phyloP scores from a whole-genome alignment of 1,140 invertebrate genomes.

The Drosophila lowei region DNA sequence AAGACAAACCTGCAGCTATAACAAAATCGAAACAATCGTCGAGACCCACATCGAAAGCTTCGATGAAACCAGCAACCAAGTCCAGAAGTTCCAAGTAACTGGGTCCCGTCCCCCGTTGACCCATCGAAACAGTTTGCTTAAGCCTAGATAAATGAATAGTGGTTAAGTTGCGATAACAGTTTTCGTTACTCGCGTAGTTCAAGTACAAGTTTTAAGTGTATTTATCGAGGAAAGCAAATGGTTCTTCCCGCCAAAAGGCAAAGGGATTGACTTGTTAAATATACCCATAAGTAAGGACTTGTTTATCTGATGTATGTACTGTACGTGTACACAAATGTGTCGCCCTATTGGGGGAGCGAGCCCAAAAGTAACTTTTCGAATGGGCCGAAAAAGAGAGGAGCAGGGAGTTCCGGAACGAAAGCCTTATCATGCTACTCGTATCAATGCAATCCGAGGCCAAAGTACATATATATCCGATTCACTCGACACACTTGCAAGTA shows the following conservation, averaged over 20 bases:
- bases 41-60: conserved; percentile 8
- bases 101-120: conserved; percentile 41
- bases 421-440: too few species aligned
- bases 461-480: conserved; percentile 17
- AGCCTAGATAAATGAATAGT: conserved; percentile 38
- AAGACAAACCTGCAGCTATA: conserved; percentile 21
- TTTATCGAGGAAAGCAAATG: conserved; percentile 9
- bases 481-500: conserved; percentile 36
- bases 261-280: too few species aligned
- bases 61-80: conserved; percentile 23
- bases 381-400: too few species aligned
- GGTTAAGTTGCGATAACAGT: conserved; percentile 52
- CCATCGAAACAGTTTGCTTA: conserved; percentile 27
- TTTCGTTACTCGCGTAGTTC: conserved; percentile 14
- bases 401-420: too few species aligned
- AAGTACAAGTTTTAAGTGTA: conserved; percentile 32
- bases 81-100: conserved; percentile 32
- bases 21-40: conserved; percentile 27
- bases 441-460: too few species aligned
- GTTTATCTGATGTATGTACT: too few species aligned
- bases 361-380: too few species aligned
- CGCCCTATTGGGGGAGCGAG: too few species aligned
- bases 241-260: too few species aligned
- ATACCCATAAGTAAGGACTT: too few species aligned
- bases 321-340: too few species aligned